Base-by-base conservation (phyloP, 2,888 invertebrate genomes). In the Epistrophella euchroma region DNA sequence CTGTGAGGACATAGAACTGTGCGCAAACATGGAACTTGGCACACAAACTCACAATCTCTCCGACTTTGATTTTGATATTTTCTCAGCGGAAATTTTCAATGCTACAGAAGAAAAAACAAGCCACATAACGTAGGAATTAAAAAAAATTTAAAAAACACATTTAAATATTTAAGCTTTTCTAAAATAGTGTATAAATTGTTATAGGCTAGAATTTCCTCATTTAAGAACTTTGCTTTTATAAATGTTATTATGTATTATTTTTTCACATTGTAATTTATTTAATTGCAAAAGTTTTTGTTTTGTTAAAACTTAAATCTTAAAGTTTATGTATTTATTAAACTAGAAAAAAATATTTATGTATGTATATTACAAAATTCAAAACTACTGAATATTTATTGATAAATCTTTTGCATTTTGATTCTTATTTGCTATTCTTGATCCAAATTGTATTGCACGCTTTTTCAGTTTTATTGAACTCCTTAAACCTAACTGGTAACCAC, bases 401-500 rank as follows among this genome's bases (percentile, higher is more conserved):
- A 95, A 90, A 90, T 97, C 96, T 90, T 95, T 94, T 4, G 97
- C 98, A 91, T 97, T 97, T 93, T 98, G 97, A 91, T 96, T 97
- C 62, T 95, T 95, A 91, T 97, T 96, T 6, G 98, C 99, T 90
- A 99, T 98, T 90, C 97, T 94, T 0, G 98, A 98, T 13, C 99
- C 99, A 93, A 99, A 99, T 92, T 99, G 99, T 89, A 99, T 95
- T 0, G 99, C 99, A 91, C 98, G 93, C 92, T 99, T 99, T 55
- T 97, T 97, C 64, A 97, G 94, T 55, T 92, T 91, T 5, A 96
- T 95, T 6, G 95, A 95, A 71, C 93, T 92, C 85, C 91, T 91
- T 45, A 97, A 93, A 1, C 96, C 96, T 45, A 97, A 91, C 83
- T 94, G 92, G 88, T 94, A 94, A 0, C 96, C 97, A 70, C 95